A percentile compares a stretch with the other conserved stretches of the same genome.
These are phyloP conservation scores for Diaperis boleti DNA, from an alignment of 2,888 invertebrate species.

Conservation along the genomic window DNA sequence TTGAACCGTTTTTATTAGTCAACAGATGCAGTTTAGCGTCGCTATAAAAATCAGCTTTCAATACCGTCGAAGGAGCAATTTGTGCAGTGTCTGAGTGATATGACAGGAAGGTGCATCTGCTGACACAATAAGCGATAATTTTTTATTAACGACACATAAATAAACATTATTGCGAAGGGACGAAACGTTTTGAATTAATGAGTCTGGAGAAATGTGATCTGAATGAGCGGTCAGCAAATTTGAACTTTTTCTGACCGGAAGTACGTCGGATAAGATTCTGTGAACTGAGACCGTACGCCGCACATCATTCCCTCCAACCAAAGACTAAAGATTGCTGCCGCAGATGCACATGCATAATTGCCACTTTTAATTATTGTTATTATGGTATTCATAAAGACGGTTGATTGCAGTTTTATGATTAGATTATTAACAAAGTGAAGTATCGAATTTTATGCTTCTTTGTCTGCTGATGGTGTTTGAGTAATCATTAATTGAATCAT, in stretches of 20 bases:
- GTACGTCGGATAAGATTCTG: slow-evolving; percentile 48
- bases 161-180: slow-evolving; percentile 21
- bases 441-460: not conserved
- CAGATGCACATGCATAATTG: slow-evolving; percentile 22
- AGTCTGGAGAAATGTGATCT: slow-evolving; percentile 47
- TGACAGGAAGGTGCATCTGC: slow-evolving; percentile 9
- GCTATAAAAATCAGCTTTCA: not conserved
- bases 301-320: slow-evolving; percentile 20
- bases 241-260: slow-evolving; percentile 49
- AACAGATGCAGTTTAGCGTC: slow-evolving; percentile 3
- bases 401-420: not conserved
- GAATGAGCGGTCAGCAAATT: slow-evolving; percentile 47
- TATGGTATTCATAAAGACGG: not conserved
- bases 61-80: not conserved
- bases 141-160: not conserved
- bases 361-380: slow-evolving; percentile 21
- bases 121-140: slow-evolving; percentile 15
- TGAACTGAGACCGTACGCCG: slow-evolving; percentile 48
- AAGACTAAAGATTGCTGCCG: slow-evolving; percentile 3
- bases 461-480: not conserved
- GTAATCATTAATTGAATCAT: too few species aligned
- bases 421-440: not conserved
- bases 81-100: not conserved
- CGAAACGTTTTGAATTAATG: slow-evolving; percentile 47
- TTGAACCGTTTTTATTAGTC: not conserved